Evolutionary conservation across 2,113 vertebrate species (phyloP).

Genomic region (Xerus inauris): DNA sequence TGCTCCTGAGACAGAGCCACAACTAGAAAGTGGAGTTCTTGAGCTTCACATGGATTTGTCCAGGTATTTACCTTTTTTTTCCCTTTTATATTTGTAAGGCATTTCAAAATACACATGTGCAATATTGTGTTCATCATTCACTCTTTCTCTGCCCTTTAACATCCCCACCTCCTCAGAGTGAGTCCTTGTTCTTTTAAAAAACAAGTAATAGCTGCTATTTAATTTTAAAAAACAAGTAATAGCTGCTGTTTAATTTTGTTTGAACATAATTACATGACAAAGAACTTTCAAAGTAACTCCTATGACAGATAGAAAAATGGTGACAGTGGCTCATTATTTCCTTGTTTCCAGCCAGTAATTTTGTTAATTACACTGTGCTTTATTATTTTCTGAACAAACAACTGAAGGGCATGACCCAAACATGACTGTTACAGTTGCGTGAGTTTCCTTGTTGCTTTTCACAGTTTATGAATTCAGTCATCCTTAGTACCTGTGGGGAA

Average conservation of each 20-base stretch:
- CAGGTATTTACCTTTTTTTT: background rate
- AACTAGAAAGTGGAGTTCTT: background rate
- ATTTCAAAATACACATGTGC: background rate
- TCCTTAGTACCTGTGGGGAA: background rate
- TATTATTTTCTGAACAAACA: slow-evolving; percentile 59
- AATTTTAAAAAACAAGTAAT: slow-evolving; percentile 38
- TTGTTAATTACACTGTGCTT: slow-evolving; percentile 40
- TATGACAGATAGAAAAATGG: slow-evolving; percentile 13
- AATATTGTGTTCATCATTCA: background rate
- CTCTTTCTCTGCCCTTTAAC: background rate
- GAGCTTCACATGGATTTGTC: background rate
- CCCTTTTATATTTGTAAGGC: background rate
- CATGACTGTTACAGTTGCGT: background rate
- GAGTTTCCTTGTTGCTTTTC: background rate
- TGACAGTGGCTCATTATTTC: slow-evolving; percentile 51
- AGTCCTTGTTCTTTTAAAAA: slow-evolving; percentile 2
- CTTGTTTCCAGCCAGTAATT: slow-evolving; percentile 23
- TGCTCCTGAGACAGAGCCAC: background rate
- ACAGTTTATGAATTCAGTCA: background rate
- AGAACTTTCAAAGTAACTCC: slow-evolving; percentile 9
- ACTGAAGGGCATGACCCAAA: background rate
- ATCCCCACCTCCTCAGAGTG: background rate
- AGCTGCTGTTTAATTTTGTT: slow-evolving; percentile 47
- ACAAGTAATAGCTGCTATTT: slow-evolving; percentile 27
- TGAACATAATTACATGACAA: slow-evolving; percentile 42